A percentile compares a stretch with the other conserved stretches of the same genome.
These are phyloP conservation scores for Brachionus rubens DNA, from an alignment of 1,140 invertebrate genomes.

Conservation along the genomic window DNA sequence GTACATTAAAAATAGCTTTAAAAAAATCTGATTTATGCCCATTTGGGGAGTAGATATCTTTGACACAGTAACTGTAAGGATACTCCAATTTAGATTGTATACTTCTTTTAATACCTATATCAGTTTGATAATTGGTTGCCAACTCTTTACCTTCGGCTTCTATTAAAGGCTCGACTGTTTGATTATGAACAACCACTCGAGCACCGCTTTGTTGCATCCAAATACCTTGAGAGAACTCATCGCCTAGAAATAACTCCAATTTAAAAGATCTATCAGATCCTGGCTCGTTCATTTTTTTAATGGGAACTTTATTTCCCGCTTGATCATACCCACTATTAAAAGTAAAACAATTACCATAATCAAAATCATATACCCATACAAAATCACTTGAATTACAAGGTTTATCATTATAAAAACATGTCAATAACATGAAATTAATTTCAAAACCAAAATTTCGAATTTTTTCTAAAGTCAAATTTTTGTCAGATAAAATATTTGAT, in stretches of 20 bases:
- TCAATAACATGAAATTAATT: conserved; percentile 37
- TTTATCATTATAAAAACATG: conserved; percentile 48
- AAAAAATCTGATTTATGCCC: conserved; percentile 35
- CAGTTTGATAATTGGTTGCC: conserved; percentile 43
- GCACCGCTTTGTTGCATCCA: conserved; percentile 39
- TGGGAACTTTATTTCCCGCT: conserved; percentile 1
- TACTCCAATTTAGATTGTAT: conserved; percentile 17
- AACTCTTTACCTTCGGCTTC: conserved; percentile 36
- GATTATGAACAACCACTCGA: conserved; percentile 41
- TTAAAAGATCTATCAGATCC: conserved; percentile 39
- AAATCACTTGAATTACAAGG: conserved; percentile 46
- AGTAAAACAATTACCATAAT: conserved; percentile 48
- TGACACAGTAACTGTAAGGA: conserved; percentile 20
- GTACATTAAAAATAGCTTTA: conserved; percentile 19
- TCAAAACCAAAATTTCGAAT: conserved; percentile 36
- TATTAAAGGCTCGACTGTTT: not conserved
- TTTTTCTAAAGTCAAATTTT: conserved; percentile 2
- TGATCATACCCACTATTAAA: conserved; percentile 47
- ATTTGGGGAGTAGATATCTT: conserved; percentile 34
- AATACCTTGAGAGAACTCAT: conserved; percentile 41
- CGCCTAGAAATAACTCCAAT: conserved; percentile 40
- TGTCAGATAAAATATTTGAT: conserved; percentile 28
- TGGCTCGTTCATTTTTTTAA: conserved; percentile 27
- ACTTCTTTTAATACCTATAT: conserved; percentile 19
- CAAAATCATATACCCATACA: conserved; percentile 37